These are phyloP conservation scores for Lagopus muta DNA, from an alignment of 2,113 vertebrate genomes.

Conservation along the genomic window DNA sequence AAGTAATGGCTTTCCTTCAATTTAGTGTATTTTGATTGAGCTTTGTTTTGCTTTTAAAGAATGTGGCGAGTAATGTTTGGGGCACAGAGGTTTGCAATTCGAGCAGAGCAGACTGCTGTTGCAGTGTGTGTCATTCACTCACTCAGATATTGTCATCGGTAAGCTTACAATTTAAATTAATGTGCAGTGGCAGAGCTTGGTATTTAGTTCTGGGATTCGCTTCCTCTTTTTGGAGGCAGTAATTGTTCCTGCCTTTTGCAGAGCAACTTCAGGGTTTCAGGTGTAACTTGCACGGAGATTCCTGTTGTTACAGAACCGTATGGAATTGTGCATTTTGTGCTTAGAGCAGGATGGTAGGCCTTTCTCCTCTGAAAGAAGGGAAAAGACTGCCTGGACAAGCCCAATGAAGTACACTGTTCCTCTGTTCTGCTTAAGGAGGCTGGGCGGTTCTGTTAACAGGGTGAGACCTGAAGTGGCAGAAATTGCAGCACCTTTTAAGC, in stretches of 20 bases:
- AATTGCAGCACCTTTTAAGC: background rate
- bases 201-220: background rate
- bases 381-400: background rate
- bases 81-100: background rate
- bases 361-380: background rate
- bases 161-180: background rate
- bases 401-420: background rate
- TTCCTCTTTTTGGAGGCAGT: background rate
- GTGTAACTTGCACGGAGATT: background rate
- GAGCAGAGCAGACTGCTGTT: background rate
- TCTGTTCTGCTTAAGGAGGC: background rate
- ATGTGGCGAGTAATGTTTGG: background rate
- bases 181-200: background rate
- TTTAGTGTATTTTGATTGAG: background rate
- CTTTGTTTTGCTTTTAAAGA: background rate
- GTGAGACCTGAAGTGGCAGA: background rate
- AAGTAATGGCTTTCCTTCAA: background rate
- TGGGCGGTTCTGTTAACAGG: background rate
- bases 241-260: background rate
- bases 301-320: background rate
- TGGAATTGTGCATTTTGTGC: background rate
- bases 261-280: background rate
- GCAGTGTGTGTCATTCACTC: background rate
- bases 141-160: background rate
- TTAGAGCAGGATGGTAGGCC: background rate